Evolutionary conservation across 2,888 invertebrate species (phyloP).

Genomic region (Aproaerema taeniolella): DNA sequence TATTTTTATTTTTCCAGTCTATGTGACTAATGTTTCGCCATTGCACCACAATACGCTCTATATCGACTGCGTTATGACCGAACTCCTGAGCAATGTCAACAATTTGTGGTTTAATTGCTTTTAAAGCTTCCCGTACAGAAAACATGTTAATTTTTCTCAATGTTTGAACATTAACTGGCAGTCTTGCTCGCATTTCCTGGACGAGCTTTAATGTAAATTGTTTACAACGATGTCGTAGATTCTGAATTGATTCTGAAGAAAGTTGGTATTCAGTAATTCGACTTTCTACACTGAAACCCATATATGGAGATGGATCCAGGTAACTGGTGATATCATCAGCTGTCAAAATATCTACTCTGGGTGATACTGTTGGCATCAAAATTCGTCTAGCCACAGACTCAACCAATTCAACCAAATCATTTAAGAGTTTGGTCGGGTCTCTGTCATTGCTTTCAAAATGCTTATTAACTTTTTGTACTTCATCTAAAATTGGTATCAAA

Average conservation of each 20-base stretch:
- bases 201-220: conserved; percentile 22
- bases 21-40: background rate
- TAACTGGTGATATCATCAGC: conserved; percentile 15
- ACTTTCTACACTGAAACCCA: conserved; percentile 16
- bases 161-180: conserved; percentile 14
- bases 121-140: conserved; percentile 17
- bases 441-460: conserved; percentile 11
- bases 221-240: conserved; percentile 19
- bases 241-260: conserved; percentile 11
- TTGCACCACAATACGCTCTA: conserved; percentile 12
- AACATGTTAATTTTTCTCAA: conserved; percentile 9
- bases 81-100: conserved; percentile 12
- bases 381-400: conserved; percentile 11
- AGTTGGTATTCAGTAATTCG: conserved; percentile 9
- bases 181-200: conserved; percentile 4
- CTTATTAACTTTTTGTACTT: background rate
- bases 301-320: conserved; percentile 16
- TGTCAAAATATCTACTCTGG: conserved; percentile 12
- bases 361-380: conserved; percentile 11
- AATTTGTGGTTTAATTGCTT: conserved; percentile 1
- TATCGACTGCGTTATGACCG: conserved; percentile 9
- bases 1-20: background rate
- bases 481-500: background rate
- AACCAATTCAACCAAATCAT: conserved; percentile 8
- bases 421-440: conserved; percentile 13